Percentiles rank a stretch among this genome's conserved stretches.
phyloP scores from a whole-genome alignment of 2,113 vertebrate species.

The Cynocephalus volans region DNA sequence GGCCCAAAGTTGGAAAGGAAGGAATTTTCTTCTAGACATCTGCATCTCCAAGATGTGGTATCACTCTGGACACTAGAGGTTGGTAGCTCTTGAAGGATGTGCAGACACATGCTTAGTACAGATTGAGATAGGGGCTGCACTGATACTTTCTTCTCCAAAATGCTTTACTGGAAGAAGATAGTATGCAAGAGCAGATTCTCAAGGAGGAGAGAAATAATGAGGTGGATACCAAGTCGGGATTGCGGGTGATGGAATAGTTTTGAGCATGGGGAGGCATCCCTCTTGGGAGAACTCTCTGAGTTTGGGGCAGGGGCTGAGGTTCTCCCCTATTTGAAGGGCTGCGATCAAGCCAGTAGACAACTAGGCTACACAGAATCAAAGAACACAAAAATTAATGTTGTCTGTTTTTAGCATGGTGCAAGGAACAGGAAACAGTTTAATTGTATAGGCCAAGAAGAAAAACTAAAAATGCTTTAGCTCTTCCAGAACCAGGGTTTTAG shows the following conservation, averaged over 20 bases:
- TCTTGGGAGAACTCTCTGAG: neutral
- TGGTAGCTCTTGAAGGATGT: neutral
- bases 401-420: neutral
- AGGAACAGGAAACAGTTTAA: neutral
- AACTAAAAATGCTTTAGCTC: neutral
- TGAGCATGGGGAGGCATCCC: fast-evolving
- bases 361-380: neutral
- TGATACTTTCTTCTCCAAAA: constrained; percentile 9
- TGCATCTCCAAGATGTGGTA: neutral
- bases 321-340: neutral
- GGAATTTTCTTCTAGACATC: neutral
- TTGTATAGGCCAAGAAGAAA: neutral
- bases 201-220: neutral
- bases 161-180: neutral
- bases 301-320: neutral
- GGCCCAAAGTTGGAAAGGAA: neutral
- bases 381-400: neutral
- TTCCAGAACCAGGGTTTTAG: constrained; percentile 1
- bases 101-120: neutral
- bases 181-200: neutral
- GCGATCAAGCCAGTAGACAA: neutral
- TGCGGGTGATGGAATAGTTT: neutral
- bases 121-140: neutral
- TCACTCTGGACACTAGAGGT: neutral
- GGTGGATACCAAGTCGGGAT: neutral